These are phyloP conservation scores for Conger conger DNA, from an alignment of 2,113 vertebrate genomes.

Conservation along the genomic window DNA sequence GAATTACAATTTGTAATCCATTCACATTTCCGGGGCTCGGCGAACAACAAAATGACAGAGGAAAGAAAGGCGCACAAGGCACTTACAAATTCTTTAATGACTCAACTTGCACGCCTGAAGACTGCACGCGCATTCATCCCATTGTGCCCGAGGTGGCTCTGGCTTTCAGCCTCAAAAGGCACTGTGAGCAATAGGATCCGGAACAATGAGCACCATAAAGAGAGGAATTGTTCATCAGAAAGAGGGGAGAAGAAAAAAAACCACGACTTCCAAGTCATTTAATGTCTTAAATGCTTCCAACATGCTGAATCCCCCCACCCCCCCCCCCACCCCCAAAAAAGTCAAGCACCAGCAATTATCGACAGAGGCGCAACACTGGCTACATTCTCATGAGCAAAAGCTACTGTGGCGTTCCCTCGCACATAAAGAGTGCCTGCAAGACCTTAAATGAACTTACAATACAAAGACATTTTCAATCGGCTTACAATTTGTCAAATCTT, in stretches of 20 bases:
- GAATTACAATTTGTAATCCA: slow-evolving; percentile 36
- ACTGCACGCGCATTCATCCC: slow-evolving; percentile 37
- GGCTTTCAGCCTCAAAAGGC: slow-evolving; percentile 25
- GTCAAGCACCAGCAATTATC: neutral
- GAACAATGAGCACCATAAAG: slow-evolving; percentile 42
- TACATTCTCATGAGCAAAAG: neutral
- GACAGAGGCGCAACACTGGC: neutral
- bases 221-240: slow-evolving; percentile 35
- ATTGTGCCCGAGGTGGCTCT: slow-evolving; percentile 32
- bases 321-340: neutral
- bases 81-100: slow-evolving; percentile 35
- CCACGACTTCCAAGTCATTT: slow-evolving; percentile 36
- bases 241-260: slow-evolving; percentile 33
- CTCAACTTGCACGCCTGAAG: slow-evolving; percentile 32
- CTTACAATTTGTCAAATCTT: too few species aligned
- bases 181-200: slow-evolving; percentile 31
- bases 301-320: slow-evolving; percentile 14
- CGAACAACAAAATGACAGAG: slow-evolving; percentile 26
- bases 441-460: too few species aligned
- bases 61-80: slow-evolving; percentile 26
- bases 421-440: too few species aligned
- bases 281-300: slow-evolving; percentile 35
- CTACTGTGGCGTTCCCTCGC: too few species aligned
- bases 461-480: too few species aligned
- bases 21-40: slow-evolving; percentile 28